Evolutionary conservation across 2,113 vertebrate species (phyloP).

Genomic region (Muntiacus reevesi): DNA sequence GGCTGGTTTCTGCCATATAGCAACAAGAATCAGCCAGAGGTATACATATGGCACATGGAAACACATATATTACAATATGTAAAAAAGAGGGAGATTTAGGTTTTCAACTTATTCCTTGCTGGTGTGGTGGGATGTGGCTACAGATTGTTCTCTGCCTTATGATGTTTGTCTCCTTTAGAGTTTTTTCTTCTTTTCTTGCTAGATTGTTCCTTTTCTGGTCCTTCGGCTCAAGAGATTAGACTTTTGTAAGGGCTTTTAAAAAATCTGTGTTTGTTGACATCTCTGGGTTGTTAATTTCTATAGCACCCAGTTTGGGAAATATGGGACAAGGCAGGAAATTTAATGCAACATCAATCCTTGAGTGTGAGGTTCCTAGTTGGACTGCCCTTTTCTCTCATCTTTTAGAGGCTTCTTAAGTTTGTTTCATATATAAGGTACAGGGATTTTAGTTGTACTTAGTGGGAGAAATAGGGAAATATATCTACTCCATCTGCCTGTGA

Average conservation of each 20-base stretch:
- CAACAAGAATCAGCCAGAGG: neutral
- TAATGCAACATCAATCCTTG: neutral
- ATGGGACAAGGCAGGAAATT: neutral
- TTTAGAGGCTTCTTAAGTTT: neutral
- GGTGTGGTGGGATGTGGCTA: neutral
- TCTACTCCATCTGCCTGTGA: neutral
- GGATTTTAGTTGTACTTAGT: neutral
- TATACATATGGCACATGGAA: neutral
- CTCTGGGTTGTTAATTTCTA: neutral
- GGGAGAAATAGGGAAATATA: neutral
- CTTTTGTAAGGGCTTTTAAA: neutral
- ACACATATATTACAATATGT: neutral
- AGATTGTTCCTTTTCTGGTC: neutral
- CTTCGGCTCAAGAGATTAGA: neutral
- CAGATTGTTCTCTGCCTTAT: neutral
- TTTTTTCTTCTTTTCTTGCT: neutral
- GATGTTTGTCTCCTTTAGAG: neutral
- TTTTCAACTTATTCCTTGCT: neutral
- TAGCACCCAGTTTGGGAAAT: neutral
- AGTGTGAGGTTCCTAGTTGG: neutral
- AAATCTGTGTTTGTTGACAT: neutral
- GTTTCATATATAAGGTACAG: neutral
- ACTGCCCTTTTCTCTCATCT: neutral
- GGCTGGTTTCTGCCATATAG: neutral
- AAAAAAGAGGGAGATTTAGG: neutral